Evolutionary conservation across 2,113 vertebrate genomes (phyloP).

Genomic region (Sisor rabdophorus): DNA sequence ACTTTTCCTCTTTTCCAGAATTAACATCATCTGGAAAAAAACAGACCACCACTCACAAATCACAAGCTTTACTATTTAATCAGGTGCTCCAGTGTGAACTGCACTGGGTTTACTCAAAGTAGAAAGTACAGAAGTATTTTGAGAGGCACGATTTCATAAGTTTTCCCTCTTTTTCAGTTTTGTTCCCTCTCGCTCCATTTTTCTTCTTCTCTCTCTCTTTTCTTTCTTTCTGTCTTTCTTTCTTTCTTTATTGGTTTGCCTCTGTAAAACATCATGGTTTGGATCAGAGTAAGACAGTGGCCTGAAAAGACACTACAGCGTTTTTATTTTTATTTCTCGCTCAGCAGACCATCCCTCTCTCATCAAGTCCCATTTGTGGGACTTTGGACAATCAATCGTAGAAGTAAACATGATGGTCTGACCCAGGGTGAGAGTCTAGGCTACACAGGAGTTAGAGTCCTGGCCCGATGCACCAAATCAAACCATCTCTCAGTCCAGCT

Average conservation of each 20-base stretch:
- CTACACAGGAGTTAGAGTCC: conserved; percentile 18
- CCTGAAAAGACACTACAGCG: conserved; percentile 57
- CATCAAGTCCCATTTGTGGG: conserved; percentile 41
- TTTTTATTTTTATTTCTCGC: conserved; percentile 63
- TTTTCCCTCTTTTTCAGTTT: neutral
- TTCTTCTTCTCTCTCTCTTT: neutral
- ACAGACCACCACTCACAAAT: conserved; percentile 47
- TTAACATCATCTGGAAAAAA: conserved; percentile 56
- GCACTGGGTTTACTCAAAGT: conserved; percentile 49
- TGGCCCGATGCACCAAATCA: neutral
- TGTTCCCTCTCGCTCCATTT: neutral
- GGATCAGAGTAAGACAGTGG: conserved; percentile 59
- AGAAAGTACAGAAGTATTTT: conserved; percentile 48
- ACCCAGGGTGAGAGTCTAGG: conserved; percentile 29
- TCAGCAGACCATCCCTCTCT: neutral
- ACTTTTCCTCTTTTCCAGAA: conserved; percentile 41
- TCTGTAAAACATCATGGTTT: conserved; percentile 68
- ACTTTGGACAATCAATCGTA: conserved; percentile 63
- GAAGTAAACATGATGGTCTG: conserved; percentile 55
- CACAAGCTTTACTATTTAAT: conserved; percentile 58
- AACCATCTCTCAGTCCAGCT: conserved; percentile 26
- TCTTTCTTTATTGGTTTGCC: conserved; percentile 52
- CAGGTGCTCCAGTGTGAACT: conserved; percentile 47
- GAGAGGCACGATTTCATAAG: conserved; percentile 56
- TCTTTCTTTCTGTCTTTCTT: too few species aligned